These are phyloP conservation scores for Chymomyza amoena DNA, from an alignment of 2,888 invertebrate species.

Conservation along the genomic window DNA sequence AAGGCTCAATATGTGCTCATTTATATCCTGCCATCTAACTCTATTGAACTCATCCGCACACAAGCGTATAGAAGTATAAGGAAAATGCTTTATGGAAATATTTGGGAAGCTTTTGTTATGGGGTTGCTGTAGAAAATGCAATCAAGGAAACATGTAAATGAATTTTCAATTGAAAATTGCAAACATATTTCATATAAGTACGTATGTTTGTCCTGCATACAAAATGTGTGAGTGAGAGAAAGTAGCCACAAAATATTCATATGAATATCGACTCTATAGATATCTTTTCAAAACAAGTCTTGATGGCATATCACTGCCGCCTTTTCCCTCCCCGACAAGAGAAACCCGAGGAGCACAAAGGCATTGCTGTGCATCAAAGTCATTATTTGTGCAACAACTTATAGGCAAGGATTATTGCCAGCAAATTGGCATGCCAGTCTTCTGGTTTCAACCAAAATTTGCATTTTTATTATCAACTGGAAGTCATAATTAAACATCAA, in stretches of 20 bases:
- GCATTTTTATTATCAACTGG: slow-evolving; percentile 67
- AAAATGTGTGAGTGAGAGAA: slow-evolving; percentile 27
- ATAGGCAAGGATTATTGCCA: background rate
- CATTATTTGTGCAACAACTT: background rate
- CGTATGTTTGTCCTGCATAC: background rate
- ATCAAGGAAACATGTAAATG: slow-evolving; percentile 69
- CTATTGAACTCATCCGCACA: slow-evolving; percentile 41
- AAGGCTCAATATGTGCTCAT: slow-evolving; percentile 30
- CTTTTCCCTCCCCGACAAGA: background rate
- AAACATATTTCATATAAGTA: slow-evolving; percentile 58
- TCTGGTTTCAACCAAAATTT: slow-evolving; percentile 42
- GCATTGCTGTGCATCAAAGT: too few species aligned
- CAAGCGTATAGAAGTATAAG: slow-evolving; percentile 43
- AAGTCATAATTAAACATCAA: slow-evolving; percentile 68
- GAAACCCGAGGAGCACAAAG: background rate
- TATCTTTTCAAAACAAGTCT: background rate
- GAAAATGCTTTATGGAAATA: slow-evolving; percentile 56
- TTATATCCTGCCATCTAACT: slow-evolving; percentile 51
- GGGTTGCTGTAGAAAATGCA: slow-evolving; percentile 49
- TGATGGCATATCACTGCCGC: too few species aligned
- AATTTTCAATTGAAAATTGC: slow-evolving; percentile 69
- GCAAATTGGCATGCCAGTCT: slow-evolving; percentile 46
- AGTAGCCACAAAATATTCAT: slow-evolving; percentile 67
- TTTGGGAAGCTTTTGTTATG: slow-evolving; percentile 37
- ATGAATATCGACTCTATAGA: slow-evolving; percentile 40